A percentile compares a stretch with the other conserved stretches of the same genome.
Conservation (phyloP, 2,888 invertebrate species). For the Bombylius major region DNA sequence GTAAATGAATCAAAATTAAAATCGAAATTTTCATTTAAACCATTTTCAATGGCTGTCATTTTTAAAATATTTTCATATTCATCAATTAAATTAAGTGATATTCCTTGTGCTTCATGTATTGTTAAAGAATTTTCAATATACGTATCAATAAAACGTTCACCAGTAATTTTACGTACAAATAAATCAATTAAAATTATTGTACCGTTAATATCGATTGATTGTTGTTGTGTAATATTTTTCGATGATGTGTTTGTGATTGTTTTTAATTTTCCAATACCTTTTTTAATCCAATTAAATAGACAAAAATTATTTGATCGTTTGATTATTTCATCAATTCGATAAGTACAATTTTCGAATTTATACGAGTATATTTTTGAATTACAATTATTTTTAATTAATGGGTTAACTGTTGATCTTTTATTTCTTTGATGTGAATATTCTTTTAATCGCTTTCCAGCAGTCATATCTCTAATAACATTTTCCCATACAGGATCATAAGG, state of each 20-base stretch:
- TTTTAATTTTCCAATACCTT: not conserved
- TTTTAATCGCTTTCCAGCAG: not conserved
- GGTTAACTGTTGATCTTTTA: not conserved
- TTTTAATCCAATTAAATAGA: not conserved
- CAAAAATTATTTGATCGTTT: not conserved
- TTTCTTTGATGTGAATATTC: not conserved
- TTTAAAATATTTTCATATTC: not conserved
- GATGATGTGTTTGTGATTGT: not conserved
- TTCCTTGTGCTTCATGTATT: not conserved
- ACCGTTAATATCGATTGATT: not conserved
- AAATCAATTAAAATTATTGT: not conserved
- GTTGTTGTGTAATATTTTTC: not conserved
- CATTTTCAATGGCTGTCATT: not conserved
- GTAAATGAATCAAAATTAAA: not conserved
- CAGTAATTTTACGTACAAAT: not conserved
- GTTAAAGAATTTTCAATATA: not conserved
- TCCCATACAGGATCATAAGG: not conserved
- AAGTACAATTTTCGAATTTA: too few species aligned
- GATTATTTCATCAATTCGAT: not conserved
- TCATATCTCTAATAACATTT: not conserved
- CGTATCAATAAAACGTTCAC: not conserved
- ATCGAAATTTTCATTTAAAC: not conserved
- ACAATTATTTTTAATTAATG: not conserved
- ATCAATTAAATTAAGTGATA: not conserved
- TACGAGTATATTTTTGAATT: not conserved